Evolutionary conservation across 2,888 invertebrate species (phyloP), one percentile per base, ranked within the genome.

Genomic region (Noctua janthe): DNA sequence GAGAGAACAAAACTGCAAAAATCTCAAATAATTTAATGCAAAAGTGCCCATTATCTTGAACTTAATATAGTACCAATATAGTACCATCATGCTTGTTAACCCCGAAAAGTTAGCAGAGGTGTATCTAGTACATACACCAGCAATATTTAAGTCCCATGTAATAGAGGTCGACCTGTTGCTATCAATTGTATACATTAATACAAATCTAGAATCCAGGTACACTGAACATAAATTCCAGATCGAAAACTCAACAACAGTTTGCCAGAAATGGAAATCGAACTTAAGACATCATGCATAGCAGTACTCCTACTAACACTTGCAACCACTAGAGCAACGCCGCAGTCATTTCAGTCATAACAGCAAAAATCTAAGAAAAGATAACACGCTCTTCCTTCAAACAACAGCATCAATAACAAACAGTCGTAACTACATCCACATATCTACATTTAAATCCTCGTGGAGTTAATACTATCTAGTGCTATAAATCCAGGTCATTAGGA

Each of bases 401-500:
- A 10, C 17, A 17, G 54, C 78, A 54, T 35, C n/a, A 47, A 54
- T 62, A 73, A 29, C 59, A 64, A 72, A 76, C 73, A 74, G 3
- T 35, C 47, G 59, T 71, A 67, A 84, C 71, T 62, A 74, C 79
- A 5, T 54, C 39, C 74, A 71, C 67, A 71, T 35, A 59, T 64
- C 75, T 49, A 78, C 77, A 84, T 86, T 69, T 76, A 39, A 74
- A 79, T 86, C 70, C 64, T 77, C 54, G 62, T 69, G 47, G 29
- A 85, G 84, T 87, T 87, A 89, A 89, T 86, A 86, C 87, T 86
- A 87, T 88, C 89, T 88, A 81, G 82, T 39, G 74, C 69, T 64
- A 90, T 90, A 92, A 91, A 91, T 92, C 88, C 87, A 88, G 89
- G 91, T 91, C 90, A 91, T 92, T 92, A 91, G 85, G 84, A 86